phyloP scores from a whole-genome alignment of 2,113 vertebrate species.

The Sprattus sprattus region DNA sequence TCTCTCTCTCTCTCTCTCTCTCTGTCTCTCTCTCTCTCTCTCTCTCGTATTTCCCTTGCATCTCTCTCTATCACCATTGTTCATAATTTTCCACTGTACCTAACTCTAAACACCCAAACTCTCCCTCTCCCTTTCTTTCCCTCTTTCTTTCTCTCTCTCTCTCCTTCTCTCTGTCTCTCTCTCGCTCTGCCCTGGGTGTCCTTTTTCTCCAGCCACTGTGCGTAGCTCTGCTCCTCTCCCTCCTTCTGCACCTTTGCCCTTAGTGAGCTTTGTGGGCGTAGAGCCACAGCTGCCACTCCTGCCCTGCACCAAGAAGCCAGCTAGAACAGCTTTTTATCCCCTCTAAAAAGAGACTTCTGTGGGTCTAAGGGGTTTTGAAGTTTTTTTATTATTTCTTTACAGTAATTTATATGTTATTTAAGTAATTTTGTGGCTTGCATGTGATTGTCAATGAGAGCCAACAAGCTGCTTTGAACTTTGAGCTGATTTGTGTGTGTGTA shows the following conservation, averaged over 20 bases:
- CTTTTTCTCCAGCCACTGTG: not conserved
- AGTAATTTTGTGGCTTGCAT: not conserved
- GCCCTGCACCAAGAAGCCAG: not conserved
- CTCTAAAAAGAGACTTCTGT: not conserved
- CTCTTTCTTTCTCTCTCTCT: not conserved
- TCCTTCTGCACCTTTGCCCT: not conserved
- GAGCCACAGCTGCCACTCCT: not conserved
- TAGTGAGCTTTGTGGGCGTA: not conserved
- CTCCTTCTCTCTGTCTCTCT: not conserved
- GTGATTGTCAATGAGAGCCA: too few relatives aligned
- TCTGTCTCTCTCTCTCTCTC: not conserved
- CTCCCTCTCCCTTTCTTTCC: not conserved
- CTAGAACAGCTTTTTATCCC: not conserved
- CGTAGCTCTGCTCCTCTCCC: not conserved
- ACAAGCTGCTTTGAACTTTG: too few relatives aligned
- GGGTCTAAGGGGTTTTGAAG: not conserved
- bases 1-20: not conserved
- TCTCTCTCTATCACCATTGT: not conserved
- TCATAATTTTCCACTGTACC: not conserved
- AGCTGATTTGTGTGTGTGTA: too few relatives aligned
- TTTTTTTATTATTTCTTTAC: too few relatives aligned
- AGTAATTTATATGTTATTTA: too few relatives aligned
- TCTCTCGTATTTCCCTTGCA: not conserved
- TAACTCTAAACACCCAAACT: not conserved
- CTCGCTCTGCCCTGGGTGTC: not conserved